Evolutionary conservation across 2,888 invertebrate species (phyloP).

Genomic region (Corbicula japonica): DNA sequence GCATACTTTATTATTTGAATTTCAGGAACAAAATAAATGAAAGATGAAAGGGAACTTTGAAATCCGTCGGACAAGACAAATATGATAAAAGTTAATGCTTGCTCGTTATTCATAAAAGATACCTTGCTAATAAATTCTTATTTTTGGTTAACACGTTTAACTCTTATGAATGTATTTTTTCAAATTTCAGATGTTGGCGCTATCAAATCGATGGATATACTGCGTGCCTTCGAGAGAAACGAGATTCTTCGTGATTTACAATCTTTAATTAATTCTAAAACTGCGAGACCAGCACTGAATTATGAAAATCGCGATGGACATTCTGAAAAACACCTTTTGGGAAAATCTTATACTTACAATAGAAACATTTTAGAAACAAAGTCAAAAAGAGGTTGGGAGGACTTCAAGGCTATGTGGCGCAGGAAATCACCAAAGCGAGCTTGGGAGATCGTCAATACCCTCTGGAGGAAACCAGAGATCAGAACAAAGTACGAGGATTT

Average conservation of each 20-base stretch:
- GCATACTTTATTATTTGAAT: too few relatives aligned
- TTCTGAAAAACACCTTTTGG: background rate
- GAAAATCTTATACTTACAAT: background rate
- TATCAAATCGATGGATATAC: background rate
- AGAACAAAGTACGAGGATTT: constrained; percentile 35
- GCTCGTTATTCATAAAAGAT: too few relatives aligned
- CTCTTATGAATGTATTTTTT: background rate
- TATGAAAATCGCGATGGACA: too few relatives aligned
- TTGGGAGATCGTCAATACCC: constrained; percentile 43
- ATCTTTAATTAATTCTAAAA: too few relatives aligned
- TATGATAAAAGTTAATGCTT: too few relatives aligned
- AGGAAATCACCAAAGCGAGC: constrained; percentile 50
- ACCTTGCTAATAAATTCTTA: too few relatives aligned
- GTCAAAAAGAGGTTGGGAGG: constrained; percentile 54
- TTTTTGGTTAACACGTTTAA: too few relatives aligned
- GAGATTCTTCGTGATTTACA: background rate
- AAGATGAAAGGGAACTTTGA: too few relatives aligned
- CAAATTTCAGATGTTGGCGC: background rate
- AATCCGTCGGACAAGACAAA: too few relatives aligned
- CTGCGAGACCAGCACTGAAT: too few relatives aligned
- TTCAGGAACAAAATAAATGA: too few relatives aligned
- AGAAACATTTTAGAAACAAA: background rate
- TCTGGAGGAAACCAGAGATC: constrained; percentile 46
- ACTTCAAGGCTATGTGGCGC: constrained; percentile 24
- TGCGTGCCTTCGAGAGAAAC: background rate